A percentile compares a stretch with the other conserved stretches of the same genome.
phyloP scores from a whole-genome alignment of 2,888 invertebrate species.

The Schizaphis graminum region DNA sequence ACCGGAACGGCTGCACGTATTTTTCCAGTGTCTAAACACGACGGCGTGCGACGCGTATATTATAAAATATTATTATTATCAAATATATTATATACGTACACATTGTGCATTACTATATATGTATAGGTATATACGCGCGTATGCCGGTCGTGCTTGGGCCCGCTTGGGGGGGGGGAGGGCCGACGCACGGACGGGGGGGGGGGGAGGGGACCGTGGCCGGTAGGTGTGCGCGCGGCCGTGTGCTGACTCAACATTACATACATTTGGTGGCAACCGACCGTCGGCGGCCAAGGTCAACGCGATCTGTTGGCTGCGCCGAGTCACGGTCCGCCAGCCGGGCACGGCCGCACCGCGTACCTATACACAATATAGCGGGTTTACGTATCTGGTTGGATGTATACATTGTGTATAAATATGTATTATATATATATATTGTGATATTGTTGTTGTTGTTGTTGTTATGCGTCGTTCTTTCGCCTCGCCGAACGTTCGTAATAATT shows the following conservation, averaged over 20 bases:
- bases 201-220: not conserved
- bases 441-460: slow-evolving; percentile 24
- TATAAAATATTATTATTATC: slow-evolving; percentile 4
- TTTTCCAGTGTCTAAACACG: slow-evolving; percentile 60
- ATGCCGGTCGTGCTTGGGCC: not conserved
- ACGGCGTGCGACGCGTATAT: not conserved
- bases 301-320: slow-evolving; percentile 56
- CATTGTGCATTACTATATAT: slow-evolving; percentile 12
- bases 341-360: slow-evolving; percentile 18
- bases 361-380: slow-evolving; percentile 46
- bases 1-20: slow-evolving; percentile 65
- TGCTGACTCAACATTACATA: slow-evolving; percentile 65
- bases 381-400: not conserved
- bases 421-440: slow-evolving; percentile 3
- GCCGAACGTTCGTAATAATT: not conserved
- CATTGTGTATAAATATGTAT: not conserved
- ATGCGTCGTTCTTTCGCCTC: not conserved
- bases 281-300: slow-evolving; percentile 61
- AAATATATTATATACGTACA: not conserved
- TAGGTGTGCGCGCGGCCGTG: slow-evolving; percentile 24
- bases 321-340: slow-evolving; percentile 53
- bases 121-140: not conserved
- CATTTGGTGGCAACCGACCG: slow-evolving; percentile 62
- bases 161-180: not conserved
- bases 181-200: not conserved